Base-by-base conservation (phyloP, 2,113 vertebrate genomes). In the Centropristis striata region DNA sequence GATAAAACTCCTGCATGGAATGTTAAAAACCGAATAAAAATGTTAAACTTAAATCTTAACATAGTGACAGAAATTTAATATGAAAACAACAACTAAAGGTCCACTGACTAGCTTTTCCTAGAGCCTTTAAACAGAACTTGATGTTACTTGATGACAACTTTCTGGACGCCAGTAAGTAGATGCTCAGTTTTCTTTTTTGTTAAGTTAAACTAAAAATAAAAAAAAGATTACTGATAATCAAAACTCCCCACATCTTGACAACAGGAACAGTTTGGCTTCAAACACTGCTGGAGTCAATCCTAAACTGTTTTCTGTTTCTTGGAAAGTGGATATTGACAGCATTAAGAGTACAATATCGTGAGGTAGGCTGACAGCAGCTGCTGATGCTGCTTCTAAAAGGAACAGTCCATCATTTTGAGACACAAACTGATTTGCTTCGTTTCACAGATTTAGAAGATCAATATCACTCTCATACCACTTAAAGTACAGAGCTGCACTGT, bases 381-480 rank as follows among this genome's bases (percentile, higher is more conserved):
- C 27, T 57, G 39, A 53, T 12, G 65, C n/a, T 51, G 53, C 39
- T 49, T 32, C 46, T 21, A 70, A 69, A 32, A 55, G 67, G 51
- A 55, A 20, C 1, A 58, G 25, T 57, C 10, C 41, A 71, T n/a
- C 53, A 44, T 57, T 70, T 21, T 14, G 39, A 49, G 49, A 53
- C 21, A 44, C 15, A 44, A 44, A 4, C 41, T 15, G 41, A 42
- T 42, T 13, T 11, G 15, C 15, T 20, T 65, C 20, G 8, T 20
- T 7, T 27, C 4, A 8, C 46, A 59, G 36, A 47, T 47, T 47
- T 20, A 49, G 32, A 32, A 32, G 32, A 32, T 32, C 32, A 32
- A 32, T 4, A 32, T 32, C 6, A 32, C 32, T 6, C 32, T 32
- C 32, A 32, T 32, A 32, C 32, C 6, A 6, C 32, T 32, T 32